Conservation (phyloP, 2,797 vertebrate species). For the Menidia menidia region DNA sequence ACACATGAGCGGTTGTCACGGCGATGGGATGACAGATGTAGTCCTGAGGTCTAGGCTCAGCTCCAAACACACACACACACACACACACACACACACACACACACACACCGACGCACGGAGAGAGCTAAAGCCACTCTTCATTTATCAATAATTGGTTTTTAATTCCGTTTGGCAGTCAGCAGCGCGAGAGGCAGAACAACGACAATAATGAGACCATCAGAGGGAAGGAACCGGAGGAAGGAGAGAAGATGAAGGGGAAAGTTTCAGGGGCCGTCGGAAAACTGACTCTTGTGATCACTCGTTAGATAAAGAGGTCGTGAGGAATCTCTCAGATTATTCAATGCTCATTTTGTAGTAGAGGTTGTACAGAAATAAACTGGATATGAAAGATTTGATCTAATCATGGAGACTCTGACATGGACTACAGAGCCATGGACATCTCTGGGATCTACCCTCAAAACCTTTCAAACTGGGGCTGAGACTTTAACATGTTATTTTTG, state of each 20-base stretch:
- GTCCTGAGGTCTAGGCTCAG: conserved; percentile 66
- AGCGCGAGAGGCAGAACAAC: conserved; percentile 61
- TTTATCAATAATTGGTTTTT: conserved; percentile 80
- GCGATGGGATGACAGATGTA: conserved; percentile 74
- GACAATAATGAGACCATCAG: conserved; percentile 70
- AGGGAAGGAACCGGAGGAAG: conserved; percentile 47
- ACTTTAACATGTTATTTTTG: no score
- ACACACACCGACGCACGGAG: conserved; percentile 18
- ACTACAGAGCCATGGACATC: no score
- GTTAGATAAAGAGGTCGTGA: background rate
- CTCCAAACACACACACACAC: conserved; percentile 61
- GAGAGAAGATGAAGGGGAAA: conserved; percentile 32
- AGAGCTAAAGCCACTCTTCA: conserved; percentile 70
- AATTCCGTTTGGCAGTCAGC: conserved; percentile 75
- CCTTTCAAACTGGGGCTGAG: no score
- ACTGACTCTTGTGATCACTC: conserved; percentile 25
- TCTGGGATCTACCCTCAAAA: no score
- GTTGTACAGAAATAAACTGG: background rate
- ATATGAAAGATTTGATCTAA: no score
- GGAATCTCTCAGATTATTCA: background rate
- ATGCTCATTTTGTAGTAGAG: background rate
- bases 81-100: conserved; percentile 9
- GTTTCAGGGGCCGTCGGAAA: conserved; percentile 32
- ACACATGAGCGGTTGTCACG: conserved; percentile 75
- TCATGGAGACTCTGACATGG: no score